Base-by-base conservation (phyloP, 1,140 invertebrate genomes). In the Bathynomus jamesi region DNA sequence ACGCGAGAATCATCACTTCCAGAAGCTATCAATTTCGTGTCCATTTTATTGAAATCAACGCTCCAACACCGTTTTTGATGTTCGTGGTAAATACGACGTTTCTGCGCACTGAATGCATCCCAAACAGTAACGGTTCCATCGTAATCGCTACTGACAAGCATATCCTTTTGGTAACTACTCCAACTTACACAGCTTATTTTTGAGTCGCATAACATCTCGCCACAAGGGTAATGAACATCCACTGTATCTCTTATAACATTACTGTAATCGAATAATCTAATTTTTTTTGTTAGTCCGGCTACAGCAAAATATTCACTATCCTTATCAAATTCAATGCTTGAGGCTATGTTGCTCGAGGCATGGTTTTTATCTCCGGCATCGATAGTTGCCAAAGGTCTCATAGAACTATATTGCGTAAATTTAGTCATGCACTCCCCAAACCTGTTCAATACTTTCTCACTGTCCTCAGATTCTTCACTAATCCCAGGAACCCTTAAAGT, bases 31-130 rank as follows among this genome's bases (percentile, higher is more conserved):
- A 98, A 81, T 68, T 93, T 86, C 3, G 94, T 93, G 82, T 98
- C 94, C 53, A 94, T 89, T 72, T 90, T 88, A 81, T 96, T 98
- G 81, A 97, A 98, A 84, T 98, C 94, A 10, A 98, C 94, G 76
- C 92, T 94, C 95, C 95, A 98, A 81, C 94, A 96, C 66, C 95
- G 84, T 81, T 96, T 97, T 81, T 98, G 94, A 82, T 98, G 95
- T 82, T 98, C 95, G 81, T 94, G 87, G 80, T 90, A 90, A 28
- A 87, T 4, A 87, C 90, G 77, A 85, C 85, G 77, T 74, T 84
- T 84, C 77, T 90, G 87, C n/a, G 88, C 89, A 0, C 90, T 91
- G 25, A 87, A 87, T 0, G 92, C 92, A 84, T 98, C 95, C 95
- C 95, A 98, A 17, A 98, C 87, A 5, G 90, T 91, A 0, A 98